Evolutionary conservation across 2,113 vertebrate species (phyloP), one percentile per base, ranked within the genome.

Genomic region (Pseudorhombus dupliciocellatus): DNA sequence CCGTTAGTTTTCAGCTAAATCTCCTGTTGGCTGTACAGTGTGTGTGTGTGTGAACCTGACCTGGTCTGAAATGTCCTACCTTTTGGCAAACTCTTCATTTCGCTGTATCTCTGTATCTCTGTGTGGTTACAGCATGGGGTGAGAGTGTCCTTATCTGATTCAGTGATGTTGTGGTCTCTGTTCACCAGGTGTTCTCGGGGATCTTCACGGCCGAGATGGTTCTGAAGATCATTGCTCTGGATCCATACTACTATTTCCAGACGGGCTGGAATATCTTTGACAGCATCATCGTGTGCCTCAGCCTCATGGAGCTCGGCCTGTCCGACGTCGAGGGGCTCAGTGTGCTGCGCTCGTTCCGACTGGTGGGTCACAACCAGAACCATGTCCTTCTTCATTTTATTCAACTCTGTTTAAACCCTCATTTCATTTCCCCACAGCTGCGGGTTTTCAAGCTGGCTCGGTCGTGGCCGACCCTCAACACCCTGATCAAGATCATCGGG

Each of bases 191-290:
- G 74, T 99, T 99, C 91, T 98, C 97, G 0, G 97, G 96, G 11
- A 99, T 99, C 92, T 99, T 99, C 92, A 97, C 98, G 0, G 95
- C 96, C 8, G 98, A 99, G 93, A 99, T 99, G 98, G 87, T 98
- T 70, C 92, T 99, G 89, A 99, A 99, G 94, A 92, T 99, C 83
- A 95, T 99, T n/a, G 98, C 97, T 60, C 92, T 97, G 83, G 97
- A 99, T 74, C 96, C 97, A 4, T 99, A 98, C 86, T 96, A 96
- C 86, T 99, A 99, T 89, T 99, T 99, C 90, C 98, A 99, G 91
- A 96, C 97, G 71, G 97, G 97, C 79, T 99, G 98, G 98, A 99
- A 99, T 90, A 98, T 99, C 89, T 99, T 99, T 22, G 98, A 99
- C 94, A 96, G 97, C 91, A 94, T 99, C 91, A 99, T 99, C n/a